A percentile compares a stretch with the other conserved stretches of the same genome.
phyloP scores from a whole-genome alignment of 2,113 vertebrate genomes.

The Ammodytes dubius region DNA sequence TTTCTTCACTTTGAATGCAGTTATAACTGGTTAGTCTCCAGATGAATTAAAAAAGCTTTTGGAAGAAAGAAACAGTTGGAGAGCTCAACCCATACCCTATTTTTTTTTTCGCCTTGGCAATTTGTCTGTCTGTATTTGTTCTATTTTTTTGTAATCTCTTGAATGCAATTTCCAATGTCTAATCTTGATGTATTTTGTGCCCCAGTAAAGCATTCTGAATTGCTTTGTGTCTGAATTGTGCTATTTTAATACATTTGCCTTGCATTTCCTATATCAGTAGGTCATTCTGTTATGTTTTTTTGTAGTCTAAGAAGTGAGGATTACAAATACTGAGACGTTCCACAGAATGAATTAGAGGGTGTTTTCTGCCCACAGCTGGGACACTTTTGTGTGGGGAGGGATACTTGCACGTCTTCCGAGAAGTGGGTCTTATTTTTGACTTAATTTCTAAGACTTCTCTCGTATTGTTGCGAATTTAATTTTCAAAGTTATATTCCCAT shows the following conservation, averaged over 20 bases:
- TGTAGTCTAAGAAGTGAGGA: not conserved
- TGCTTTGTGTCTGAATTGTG: too few species aligned
- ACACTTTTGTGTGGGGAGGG: not conserved
- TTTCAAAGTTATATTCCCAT: not conserved
- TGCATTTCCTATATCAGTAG: too few species aligned
- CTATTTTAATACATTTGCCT: too few species aligned
- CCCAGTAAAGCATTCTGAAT: too few species aligned
- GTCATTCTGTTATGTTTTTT: too few species aligned
- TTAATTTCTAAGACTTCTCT: not conserved
- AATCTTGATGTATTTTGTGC: too few species aligned
- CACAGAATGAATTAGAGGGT: not conserved
- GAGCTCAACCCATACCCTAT: not conserved
- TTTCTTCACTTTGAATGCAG: conserved; percentile 4
- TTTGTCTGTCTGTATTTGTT: not conserved
- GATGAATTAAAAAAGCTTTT: not conserved
- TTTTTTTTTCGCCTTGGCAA: not conserved
- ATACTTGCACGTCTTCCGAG: not conserved
- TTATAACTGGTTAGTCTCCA: not conserved
- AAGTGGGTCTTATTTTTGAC: not conserved
- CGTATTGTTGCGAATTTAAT: not conserved
- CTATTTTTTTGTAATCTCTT: too few species aligned
- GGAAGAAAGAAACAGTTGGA: not conserved
- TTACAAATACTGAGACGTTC: not conserved
- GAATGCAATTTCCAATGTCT: too few species aligned
- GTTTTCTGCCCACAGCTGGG: not conserved